Base-by-base conservation (phyloP, 2,888 invertebrate genomes). In the Drosophila paramelanica region DNA sequence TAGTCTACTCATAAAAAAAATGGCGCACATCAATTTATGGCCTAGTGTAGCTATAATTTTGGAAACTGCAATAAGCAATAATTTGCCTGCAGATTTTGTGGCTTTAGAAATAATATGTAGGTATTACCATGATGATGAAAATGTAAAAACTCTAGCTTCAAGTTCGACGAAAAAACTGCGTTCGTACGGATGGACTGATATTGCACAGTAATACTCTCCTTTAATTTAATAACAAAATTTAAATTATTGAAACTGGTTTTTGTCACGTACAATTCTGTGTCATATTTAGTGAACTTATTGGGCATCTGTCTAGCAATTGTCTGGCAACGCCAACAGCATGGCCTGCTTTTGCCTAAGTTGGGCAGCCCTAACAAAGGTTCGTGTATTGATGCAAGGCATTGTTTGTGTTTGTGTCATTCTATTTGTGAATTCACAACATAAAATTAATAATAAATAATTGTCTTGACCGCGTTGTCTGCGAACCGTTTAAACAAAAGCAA, bases 381-480 rank as follows among this genome's bases (percentile, higher is more conserved):
- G 77, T 77, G 77, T 81, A 81, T 77, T 77, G 58, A 81, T 65
- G 77, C 67, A 55, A 47, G 23, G 43, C 53, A 47, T 65, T 79
- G 71, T 76, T 65, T 79, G 71, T 76, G 57, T 55, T 58, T 69
- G 69, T 75, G 68, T 52, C 43, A 45, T 50, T 41, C 25, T 45
- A 17, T 49, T 50, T 49, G 55, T 33, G 13, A 59, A 59, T 39
- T 60, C 20, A 23, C 39, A 59, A 69, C 52, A 58, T 58, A 47
- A 45, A 33, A 69, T 41, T 5, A 36, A 53, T n/a, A 42, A 53
- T 11, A 45, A 23, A 5, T 17, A 45, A 53, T 31, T 55, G 10
- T 41, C 17, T 49, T 60, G 45, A 46, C 25, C 14, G 20, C 25
- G 11, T 41, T 41, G 11, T 20, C 36, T 13, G 39, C 49, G n/a